These are phyloP conservation scores for Elaphurus davidianus DNA, from an alignment of 2,113 vertebrate genomes.

Conservation along the genomic window DNA sequence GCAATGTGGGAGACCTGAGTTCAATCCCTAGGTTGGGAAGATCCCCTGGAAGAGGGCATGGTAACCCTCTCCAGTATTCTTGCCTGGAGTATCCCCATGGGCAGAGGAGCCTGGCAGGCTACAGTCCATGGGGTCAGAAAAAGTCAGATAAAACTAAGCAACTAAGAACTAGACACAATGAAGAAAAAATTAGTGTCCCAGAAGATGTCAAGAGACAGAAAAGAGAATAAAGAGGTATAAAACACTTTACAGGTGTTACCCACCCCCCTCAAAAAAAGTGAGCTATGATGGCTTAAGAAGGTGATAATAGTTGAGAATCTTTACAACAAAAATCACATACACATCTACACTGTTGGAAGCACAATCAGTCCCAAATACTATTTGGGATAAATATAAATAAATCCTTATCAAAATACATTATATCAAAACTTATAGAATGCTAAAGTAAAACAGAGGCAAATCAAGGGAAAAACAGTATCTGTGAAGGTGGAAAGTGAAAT, in stretches of 20 bases:
- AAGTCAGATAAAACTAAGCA: background rate
- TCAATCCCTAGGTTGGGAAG: background rate
- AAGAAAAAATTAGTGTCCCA: background rate
- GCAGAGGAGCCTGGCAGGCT: background rate
- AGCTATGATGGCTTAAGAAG: background rate
- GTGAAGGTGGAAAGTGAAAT: background rate
- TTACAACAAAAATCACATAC: background rate
- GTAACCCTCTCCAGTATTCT: background rate
- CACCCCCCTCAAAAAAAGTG: background rate
- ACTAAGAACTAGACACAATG: background rate
- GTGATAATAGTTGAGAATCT: background rate
- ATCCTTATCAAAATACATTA: background rate
- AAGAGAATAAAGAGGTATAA: background rate
- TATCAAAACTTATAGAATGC: background rate
- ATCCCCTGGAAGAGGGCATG: background rate
- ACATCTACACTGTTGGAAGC: background rate
- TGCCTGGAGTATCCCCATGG: background rate
- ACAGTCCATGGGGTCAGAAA: background rate
- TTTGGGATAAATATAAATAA: background rate
- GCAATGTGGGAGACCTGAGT: background rate
- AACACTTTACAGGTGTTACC: background rate
- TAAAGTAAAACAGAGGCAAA: slow-evolving; percentile 1
- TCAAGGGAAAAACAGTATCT: background rate
- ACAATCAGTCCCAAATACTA: background rate
- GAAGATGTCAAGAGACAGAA: background rate